Evolutionary conservation across 2,113 vertebrate genomes (phyloP).

Genomic region (Aegypius monachus): DNA sequence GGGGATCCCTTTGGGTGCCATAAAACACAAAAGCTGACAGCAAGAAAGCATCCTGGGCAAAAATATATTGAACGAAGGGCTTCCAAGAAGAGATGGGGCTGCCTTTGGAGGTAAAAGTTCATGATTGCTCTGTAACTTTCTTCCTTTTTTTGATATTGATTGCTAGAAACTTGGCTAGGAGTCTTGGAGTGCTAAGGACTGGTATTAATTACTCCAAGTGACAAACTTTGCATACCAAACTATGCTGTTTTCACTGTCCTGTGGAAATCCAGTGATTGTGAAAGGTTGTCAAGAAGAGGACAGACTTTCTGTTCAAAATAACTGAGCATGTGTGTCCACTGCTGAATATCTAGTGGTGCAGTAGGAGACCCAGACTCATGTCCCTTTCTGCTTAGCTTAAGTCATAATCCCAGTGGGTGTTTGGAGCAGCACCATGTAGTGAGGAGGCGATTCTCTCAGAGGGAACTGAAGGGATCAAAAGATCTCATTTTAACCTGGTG

Average conservation of each 20-base stretch:
- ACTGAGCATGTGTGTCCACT: background rate
- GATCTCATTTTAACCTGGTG: background rate
- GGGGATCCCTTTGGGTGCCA: background rate
- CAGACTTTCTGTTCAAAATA: background rate
- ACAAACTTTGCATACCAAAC: background rate
- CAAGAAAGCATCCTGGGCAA: background rate
- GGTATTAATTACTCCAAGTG: background rate
- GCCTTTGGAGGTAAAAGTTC: background rate
- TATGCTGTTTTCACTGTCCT: background rate
- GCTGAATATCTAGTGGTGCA: background rate
- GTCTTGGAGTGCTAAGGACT: background rate
- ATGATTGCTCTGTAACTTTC: background rate
- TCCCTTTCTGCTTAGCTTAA: background rate
- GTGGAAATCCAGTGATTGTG: background rate
- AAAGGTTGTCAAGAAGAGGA: background rate
- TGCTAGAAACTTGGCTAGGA: background rate
- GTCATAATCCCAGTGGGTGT: background rate
- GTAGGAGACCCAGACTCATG: background rate
- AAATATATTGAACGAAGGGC: background rate
- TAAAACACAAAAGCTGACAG: background rate
- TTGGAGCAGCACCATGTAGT: rapidly evolving
- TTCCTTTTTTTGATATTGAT: background rate
- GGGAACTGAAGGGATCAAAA: background rate
- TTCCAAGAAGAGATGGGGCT: background rate
- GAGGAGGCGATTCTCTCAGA: background rate